Conservation (phyloP, 2,888 invertebrate species). For the Rapana venosa region DNA sequence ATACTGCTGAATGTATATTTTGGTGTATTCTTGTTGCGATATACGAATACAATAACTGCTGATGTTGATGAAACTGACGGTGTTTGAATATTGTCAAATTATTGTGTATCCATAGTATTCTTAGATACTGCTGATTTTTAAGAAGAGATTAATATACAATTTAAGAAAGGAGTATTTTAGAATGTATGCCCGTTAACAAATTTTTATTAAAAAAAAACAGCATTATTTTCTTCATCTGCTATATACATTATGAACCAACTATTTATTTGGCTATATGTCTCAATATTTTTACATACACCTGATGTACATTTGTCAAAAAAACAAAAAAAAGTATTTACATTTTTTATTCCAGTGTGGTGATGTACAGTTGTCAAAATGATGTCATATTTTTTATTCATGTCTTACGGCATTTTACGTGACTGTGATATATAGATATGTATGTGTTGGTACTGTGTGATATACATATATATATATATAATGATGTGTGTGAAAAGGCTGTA, state of each 20-base stretch:
- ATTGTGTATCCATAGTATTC: background rate
- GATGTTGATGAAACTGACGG: background rate
- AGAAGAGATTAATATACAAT: background rate
- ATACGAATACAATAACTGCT: background rate
- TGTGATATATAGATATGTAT: constrained; percentile 5
- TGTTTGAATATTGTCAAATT: background rate
- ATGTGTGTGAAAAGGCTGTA: background rate
- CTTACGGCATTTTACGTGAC: constrained; percentile 5
- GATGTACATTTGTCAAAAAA: background rate
- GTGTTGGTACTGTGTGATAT: no score
- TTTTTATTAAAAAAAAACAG: background rate
- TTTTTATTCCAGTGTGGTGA: background rate
- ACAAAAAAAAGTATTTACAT: background rate
- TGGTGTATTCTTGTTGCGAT: background rate
- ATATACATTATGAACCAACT: background rate
- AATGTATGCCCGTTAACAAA: background rate
- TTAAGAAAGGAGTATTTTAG: background rate
- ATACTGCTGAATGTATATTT: no score
- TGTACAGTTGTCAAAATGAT: no score
- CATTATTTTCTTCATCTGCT: background rate
- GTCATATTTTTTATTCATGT: background rate
- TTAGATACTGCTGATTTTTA: constrained; percentile 11
- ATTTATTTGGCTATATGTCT: constrained; percentile 8
- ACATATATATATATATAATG: no score
- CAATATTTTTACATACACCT: background rate